Evolutionary conservation across 2,113 vertebrate genomes (phyloP).

Genomic region (Cyprinus carpio): DNA sequence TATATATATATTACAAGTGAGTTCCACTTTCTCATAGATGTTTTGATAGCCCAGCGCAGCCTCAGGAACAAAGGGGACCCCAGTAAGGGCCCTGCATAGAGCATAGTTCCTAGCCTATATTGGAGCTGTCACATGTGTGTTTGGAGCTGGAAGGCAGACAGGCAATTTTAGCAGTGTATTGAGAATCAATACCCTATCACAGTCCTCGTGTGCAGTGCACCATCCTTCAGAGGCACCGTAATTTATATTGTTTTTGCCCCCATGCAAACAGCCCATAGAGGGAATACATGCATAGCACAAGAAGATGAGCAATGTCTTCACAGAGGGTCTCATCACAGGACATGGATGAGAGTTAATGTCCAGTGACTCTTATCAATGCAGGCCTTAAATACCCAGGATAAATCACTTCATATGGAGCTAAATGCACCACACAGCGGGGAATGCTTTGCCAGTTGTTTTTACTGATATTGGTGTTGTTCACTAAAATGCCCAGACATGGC

Average conservation of each 20-base stretch:
- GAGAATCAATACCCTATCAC: conserved; percentile 85
- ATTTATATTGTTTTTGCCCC: conserved; percentile 80
- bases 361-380: conserved; percentile 20
- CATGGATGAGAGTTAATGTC: conserved; percentile 29
- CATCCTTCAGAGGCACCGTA: conserved; percentile 73
- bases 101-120: conserved; percentile 68
- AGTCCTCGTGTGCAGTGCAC: conserved; percentile 70
- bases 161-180: conserved; percentile 77
- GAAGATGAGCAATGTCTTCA: conserved; percentile 43
- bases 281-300: conserved; percentile 63
- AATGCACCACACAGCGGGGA: conserved; percentile 39
- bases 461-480: not conserved
- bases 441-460: conserved; percentile 32
- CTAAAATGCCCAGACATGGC: conserved; percentile 31
- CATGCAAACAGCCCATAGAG: conserved; percentile 70
- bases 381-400: conserved; percentile 49
- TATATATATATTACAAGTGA: not conserved
- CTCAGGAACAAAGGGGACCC: conserved; percentile 58
- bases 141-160: conserved; percentile 78
- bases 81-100: conserved; percentile 56
- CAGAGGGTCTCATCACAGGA: conserved; percentile 45
- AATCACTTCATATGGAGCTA: conserved; percentile 45
- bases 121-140: conserved; percentile 77
- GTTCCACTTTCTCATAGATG: not conserved
- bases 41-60: conserved; percentile 27